These are phyloP conservation scores for Characodon lateralis DNA, from an alignment of 2,797 vertebrate genomes.

Conservation along the genomic window DNA sequence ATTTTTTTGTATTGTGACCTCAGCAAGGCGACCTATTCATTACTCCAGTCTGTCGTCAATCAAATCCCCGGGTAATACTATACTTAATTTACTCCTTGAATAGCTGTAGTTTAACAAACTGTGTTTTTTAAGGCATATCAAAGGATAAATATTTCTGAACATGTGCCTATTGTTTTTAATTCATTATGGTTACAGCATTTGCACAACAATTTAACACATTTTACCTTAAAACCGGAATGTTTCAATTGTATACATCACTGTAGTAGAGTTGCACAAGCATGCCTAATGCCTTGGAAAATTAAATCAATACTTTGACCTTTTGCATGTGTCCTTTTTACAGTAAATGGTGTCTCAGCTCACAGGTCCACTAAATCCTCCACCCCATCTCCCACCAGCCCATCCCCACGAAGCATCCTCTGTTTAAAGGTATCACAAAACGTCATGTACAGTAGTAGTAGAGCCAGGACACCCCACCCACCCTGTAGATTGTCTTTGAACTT, in stretches of 20 bases:
- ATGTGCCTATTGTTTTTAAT: not conserved
- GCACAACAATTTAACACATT: too few species aligned
- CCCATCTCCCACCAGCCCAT: slow-evolving; percentile 92
- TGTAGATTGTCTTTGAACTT: not conserved
- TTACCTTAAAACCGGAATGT: too few species aligned
- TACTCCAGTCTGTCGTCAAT: slow-evolving; percentile 88
- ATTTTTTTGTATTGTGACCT: slow-evolving; percentile 39
- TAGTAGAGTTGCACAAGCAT: not conserved
- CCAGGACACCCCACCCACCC: not conserved
- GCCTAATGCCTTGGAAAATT: not conserved
- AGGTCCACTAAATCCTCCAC: slow-evolving; percentile 94
- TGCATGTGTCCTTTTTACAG: slow-evolving; percentile 67
- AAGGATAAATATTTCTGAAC: not conserved
- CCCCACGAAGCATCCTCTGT: slow-evolving; percentile 80
- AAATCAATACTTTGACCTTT: not conserved
- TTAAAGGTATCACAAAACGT: slow-evolving; percentile 83
- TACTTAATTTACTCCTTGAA: not conserved
- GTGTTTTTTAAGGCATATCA: not conserved
- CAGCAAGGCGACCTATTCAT: slow-evolving; percentile 88
- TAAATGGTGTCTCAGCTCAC: slow-evolving; percentile 90
- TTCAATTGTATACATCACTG: not conserved
- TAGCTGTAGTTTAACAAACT: not conserved
- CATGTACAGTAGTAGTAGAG: not conserved
- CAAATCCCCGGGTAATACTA: slow-evolving; percentile 93
- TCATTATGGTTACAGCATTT: not conserved